Base-by-base conservation (phyloP, 1,140 invertebrate genomes). In the Asbolus verrucosus region DNA sequence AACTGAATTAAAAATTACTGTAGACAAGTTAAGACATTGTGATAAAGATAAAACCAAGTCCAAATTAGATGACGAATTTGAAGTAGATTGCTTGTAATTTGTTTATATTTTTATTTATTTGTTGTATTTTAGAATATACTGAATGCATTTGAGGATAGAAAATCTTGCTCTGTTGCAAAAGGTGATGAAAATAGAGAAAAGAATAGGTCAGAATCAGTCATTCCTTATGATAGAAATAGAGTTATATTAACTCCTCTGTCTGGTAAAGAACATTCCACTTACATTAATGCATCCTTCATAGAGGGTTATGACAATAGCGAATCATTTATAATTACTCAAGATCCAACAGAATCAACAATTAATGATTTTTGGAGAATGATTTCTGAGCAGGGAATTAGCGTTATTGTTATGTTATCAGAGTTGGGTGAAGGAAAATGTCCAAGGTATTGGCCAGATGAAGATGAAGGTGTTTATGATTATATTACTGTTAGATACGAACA, bases 341-440 rank as follows among this genome's bases (percentile, higher is more conserved):
- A 98, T 84, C 96, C 97, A 0, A 79, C 98, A 61, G 93, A 94
- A 19, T 86, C 87, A 67, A 98, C 96, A 0, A 89, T 95, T 62
- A 86, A 89, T 69, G 97, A 98, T 84, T 98, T 98, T 82, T 98
- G 97, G 96, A 86, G 95, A 79, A 97, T 98, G 95, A 89, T 98
- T 43, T 94, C 93, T 14, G 95, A 98, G 81, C 94, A 97, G 77
- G 91, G 92, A 80, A 91, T 97, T 18, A 88, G 89, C 39, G 95
- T 94, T 0, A 91, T 98, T 65, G 93, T 97, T 24, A 98, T 98
- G 95, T 86, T 98, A 31, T 97, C 95, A 39, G 94, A 96, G 81
- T 88, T 96, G 79, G 87, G 88, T 33, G 77, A 81, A 54, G 71
- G 89, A 68, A 94, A 93, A 79, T 97, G 95, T 82, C 92, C 90